Base-by-base conservation (phyloP, 2,888 invertebrate species). In the Teleogryllus oceanicus region DNA sequence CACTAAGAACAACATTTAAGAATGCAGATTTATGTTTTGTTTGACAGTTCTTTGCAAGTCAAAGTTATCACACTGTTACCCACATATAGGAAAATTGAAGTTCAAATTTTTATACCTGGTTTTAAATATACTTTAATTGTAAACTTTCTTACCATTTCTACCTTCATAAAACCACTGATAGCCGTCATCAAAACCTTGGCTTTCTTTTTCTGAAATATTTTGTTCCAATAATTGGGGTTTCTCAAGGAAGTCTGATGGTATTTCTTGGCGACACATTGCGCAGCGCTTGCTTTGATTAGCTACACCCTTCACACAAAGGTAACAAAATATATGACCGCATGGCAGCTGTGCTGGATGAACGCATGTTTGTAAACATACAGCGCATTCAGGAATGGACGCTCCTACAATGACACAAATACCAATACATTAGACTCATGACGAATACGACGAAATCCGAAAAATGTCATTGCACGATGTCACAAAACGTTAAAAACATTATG, bases 131-230 rank as follows among this genome's bases (percentile, higher is more conserved):
- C 5, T 37, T 37, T 1, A 8, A 37, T 1, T 37, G 37, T 37
- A 37, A 37, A 37, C 37, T 37, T 37, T 79, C 89, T 90, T 90
- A 95, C 96, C 96, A 90, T 96, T 95, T 84, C 95, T 89, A 49
- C 98, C 97, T 89, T 98, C 97, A 86, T 98, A 98, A 88, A 95
- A 98, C 98, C 98, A 98, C 85, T 96, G 95, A 85, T 93, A 94
- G 49, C 92, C 93, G 84, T 93, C 93, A 84, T 92, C 88, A 83
- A 86, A 87, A 10, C 84, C 84, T 2, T 84, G 50, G 16, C 76
- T 75, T 12, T 83, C 91, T 76, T 81, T 82, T 13, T 78, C 81
- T 37, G 81, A 78, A 11, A 88, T 88, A 75, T 89, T 80, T 51
- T 78, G 82, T 80, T 78, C 81, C 50, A 97, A 88, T 78, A 98